Percentiles rank a stretch among this genome's conserved stretches.
phyloP scores from a whole-genome alignment of 2,113 vertebrate genomes.

The Spermophilus dauricus region DNA sequence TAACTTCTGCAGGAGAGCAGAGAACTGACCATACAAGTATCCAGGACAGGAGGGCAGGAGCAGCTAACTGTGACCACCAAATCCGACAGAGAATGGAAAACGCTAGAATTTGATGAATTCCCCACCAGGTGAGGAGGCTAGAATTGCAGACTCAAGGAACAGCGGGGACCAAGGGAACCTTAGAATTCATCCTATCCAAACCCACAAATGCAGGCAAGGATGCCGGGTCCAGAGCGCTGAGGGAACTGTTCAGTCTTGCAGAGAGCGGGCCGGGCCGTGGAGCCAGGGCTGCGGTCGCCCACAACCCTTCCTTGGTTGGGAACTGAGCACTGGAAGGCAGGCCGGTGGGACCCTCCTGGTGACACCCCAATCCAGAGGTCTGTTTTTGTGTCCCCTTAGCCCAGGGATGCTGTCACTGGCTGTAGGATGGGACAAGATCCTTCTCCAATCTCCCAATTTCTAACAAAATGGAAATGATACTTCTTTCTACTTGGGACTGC shows the following conservation, averaged over 20 bases:
- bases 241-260: background rate
- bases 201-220: background rate
- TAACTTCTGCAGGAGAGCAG: background rate
- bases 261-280: background rate
- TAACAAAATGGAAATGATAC: background rate
- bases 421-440: no score
- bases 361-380: background rate
- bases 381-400: background rate
- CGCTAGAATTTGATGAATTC: background rate
- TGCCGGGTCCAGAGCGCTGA: background rate
- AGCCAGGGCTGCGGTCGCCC: background rate
- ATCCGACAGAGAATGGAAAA: constrained; percentile 8
- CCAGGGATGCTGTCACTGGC: background rate
- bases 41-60: background rate
- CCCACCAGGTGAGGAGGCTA: background rate
- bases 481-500: background rate
- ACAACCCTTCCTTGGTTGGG: accelerated
- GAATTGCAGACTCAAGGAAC: background rate
- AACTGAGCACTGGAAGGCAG: background rate
- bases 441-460: background rate
- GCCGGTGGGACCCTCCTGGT: accelerated
- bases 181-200: background rate
- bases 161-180: background rate
- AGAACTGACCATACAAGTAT: background rate
- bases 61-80: background rate